Evolutionary conservation across 92 coral and sea anemone genomes (phyloP), one percentile per base, ranked within the genome.

Genomic region (Metridium senile): DNA sequence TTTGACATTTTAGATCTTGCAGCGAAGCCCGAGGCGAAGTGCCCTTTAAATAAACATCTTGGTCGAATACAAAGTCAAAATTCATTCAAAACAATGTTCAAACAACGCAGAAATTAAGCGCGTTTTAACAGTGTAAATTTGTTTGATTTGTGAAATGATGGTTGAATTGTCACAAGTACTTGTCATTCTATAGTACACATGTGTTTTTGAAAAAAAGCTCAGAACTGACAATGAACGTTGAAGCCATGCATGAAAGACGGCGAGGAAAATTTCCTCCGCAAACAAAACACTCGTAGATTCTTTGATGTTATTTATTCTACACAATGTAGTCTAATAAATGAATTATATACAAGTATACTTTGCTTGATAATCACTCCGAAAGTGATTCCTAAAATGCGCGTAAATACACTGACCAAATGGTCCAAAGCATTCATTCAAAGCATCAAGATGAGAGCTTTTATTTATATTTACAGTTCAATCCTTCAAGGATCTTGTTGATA

Each of bases 401-500:
- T 68, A 33, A 30, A 72, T 46, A 20, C 11, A 53, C 59, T 19
- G 65, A 30, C 51, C 64, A 52, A 72, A 54, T 29, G 31, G 3
- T 22, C 22, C 66, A 61, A 61, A 72, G 76, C 78, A 62, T 25
- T 33, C 68, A 57, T 73, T 58, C 16, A 16, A 45, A 71, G 8
- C 53, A 34, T 9, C 31, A 71, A 71, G 34, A 35, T 21, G 78
- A 58, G 11, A 52, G 67, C 68, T 35, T 63, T 13, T 7, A 73
- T 34, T n/a, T n/a, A 49, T 73, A 73, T 73, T 57, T 73, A 73
- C 78, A 73, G 31, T 73, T 58, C 67, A 33, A 33, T 73, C 49
- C 76, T 33, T 31, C 57, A 53, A 73, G 52, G 26, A 53, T 1
- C 78, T 57, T 31, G 21, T 6, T 16, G 1, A 28, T 54, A 23